Base-by-base conservation (phyloP, 2,797 vertebrate genomes). In the Anableps anableps region DNA sequence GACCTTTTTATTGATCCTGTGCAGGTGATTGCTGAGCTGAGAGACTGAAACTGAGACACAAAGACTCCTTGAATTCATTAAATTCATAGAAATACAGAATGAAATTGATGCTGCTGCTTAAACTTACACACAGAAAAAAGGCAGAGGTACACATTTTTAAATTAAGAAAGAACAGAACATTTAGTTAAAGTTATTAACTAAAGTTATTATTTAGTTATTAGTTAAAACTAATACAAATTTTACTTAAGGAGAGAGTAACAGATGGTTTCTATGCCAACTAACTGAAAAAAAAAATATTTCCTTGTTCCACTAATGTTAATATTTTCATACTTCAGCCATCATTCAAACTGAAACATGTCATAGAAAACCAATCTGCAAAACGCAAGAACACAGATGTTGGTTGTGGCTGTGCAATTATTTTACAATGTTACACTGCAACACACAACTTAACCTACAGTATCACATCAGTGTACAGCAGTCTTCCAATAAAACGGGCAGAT, bases 1-100 rank as follows among this genome's bases (percentile, higher is more conserved):
- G 50, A 29, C 38, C 64, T 74, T 74, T 74, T 74, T 74, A 79
- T 76, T 51, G 76, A 85, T 80, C 70, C 3, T 31, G n/a, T 55
- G 38, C 23, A 51, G 75, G 29, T 6, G 36, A 64, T 64, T 62
- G 1, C n/a, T 47, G 75, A 62, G 36, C 29, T 68, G 51, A 36
- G 48, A 66, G 60, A 17, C 38, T 70, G 34, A 17, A 47, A 29
- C 51, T 21, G 41, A 71, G 68, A 19, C 50, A 29, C 47, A 9
- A 41, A 41, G 50, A n/a, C 66, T 68, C 29, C n/a, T 50, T 51
- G 29, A 48, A 14, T 16, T 48, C 34, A 75, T 53, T 76, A n/a
- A 58, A 76, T 50, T 29, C 31, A 58, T 16, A 36, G 36, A 23
- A 74, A 21, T 31, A 31, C 11, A 16, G 29, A 36, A 11, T 6